Base-by-base conservation (phyloP, 2,113 vertebrate genomes). In the Scomber colias region DNA sequence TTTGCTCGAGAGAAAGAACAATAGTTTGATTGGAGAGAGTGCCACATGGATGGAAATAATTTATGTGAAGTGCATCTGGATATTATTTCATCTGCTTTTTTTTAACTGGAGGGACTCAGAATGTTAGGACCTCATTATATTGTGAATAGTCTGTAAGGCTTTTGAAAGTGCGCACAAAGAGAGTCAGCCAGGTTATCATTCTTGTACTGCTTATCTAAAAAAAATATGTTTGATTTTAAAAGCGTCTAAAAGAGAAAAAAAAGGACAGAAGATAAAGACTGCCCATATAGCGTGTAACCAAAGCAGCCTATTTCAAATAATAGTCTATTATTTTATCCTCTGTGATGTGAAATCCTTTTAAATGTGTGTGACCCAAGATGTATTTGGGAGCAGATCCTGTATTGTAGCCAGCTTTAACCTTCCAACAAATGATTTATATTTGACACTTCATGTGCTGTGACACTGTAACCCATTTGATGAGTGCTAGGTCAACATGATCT, bases 121-220 rank as follows among this genome's bases (percentile, higher is more conserved):
- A 31, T 12, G 10, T 59, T 10, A 60, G 75, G 72, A 77, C 50
- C 71, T 89, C 64, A 82, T 91, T 89, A 72, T 56, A 61, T 46
- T n/a, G 21, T 79, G 56, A 72, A 68, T 72, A 59, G 70, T 31
- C 19, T 13, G 59, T 77, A 44, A 74, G 69, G 16, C 27, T 69
- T 87, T 77, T 61, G 21, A 77, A 64, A 51, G 46, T 45, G 79
- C 30, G 67, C 80, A 86, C 56, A 74, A 54, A 87, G 77, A 64
- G 71, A 59, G 6, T 54, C 60, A 79, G 77, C 79, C 5, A 6
- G 27, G 35, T 69, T 56, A 55, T 72, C 57, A 35, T 76, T 79
- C 11, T 46, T 79, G 56, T 50, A 35, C 64, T 65, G 46, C 49
- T 61, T 53, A 53, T 81, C 57, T 15, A 19, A 66, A 53, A 57